Base-by-base conservation (phyloP, 2,113 vertebrate species). In the Siniperca knerii region DNA sequence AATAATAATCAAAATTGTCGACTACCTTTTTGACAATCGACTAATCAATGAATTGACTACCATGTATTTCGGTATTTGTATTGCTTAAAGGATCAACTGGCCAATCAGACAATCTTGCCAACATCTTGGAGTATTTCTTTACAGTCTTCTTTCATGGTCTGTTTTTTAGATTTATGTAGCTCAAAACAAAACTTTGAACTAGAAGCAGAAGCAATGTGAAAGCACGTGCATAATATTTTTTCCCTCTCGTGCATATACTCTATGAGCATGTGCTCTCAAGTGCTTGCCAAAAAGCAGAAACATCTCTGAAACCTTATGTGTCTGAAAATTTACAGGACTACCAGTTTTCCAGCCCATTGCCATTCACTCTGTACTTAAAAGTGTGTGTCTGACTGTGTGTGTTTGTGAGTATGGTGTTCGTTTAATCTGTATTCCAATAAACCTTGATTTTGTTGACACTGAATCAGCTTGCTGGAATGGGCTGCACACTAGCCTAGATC, bases 351-450 rank as follows among this genome's bases (percentile, higher is more conserved):
- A 72, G 57, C 73, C 61, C 68, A 57, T 66, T 82, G 73, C 76
- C 54, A 46, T 86, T 83, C 77, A 79, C 58, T 54, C 42, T 29
- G 58, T 52, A 71, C 69, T 83, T 72, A 76, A 83, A 82, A 68
- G 66, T 75, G 80, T 84, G 75, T 76, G 23, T 74, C 2, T 76
- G 58, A 23, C 23, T 37, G 68, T 69, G 73, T 65, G 68, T 65
- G 60, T 78, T 48, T 70, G 74, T 37, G 15, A 35, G 69, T n/a
- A 57, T 25, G 71, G 13, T 61, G 71, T 67, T 79, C 71, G 66
- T 68, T 89, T 89, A 74, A 87, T 90, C 67, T 82, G 78, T 74
- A 79, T 74, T 77, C 77, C 85, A 89, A 87, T 85, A 85, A 92
- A 90, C 60, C 82, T 66, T 81, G 23, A 82, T 86, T 89, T 89